phyloP scores from a whole-genome alignment of 1,140 invertebrate genomes.

The Macrobrachium nipponense region DNA sequence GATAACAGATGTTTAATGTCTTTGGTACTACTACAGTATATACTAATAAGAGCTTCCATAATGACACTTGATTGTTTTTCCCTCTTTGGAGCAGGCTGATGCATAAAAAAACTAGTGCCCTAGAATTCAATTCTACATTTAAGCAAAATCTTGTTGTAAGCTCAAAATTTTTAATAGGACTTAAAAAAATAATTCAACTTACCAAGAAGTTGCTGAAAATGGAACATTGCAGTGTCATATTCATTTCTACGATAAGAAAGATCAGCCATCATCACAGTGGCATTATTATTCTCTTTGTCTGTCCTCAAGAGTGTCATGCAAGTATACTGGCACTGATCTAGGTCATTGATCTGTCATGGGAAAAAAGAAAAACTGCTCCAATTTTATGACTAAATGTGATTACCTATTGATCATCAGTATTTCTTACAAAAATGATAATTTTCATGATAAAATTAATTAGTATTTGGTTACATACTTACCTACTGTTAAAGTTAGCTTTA shows the following conservation, averaged over 20 bases:
- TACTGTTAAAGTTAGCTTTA: too few relatives aligned
- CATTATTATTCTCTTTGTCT: slow-evolving; percentile 90
- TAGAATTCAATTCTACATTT: too few relatives aligned
- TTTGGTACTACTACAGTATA: too few relatives aligned
- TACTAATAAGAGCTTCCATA: too few relatives aligned
- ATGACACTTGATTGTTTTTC: too few relatives aligned
- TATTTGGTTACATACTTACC: too few relatives aligned
- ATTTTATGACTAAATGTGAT: neutral
- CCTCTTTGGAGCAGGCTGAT: too few relatives aligned
- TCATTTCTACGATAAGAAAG: slow-evolving; percentile 94
- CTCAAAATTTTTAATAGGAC: neutral
- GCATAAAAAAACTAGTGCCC: too few relatives aligned
- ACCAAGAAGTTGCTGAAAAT: slow-evolving; percentile 88
- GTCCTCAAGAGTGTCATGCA: slow-evolving; percentile 84
- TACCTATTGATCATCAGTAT: too few relatives aligned
- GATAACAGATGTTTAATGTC: too few relatives aligned
- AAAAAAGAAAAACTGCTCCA: slow-evolving; percentile 25
- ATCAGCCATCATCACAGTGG: slow-evolving; percentile 95
- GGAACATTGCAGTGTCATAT: slow-evolving; percentile 90
- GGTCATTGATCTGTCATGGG: slow-evolving; percentile 69
- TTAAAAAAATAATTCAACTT: slow-evolving; percentile 66
- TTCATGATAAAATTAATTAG: too few relatives aligned
- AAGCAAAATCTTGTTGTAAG: neutral
- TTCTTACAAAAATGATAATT: too few relatives aligned
- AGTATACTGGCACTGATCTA: slow-evolving; percentile 86